Evolutionary conservation across 1,140 invertebrate species (phyloP).

Genomic region (Drosophila sulfurigaster): DNA sequence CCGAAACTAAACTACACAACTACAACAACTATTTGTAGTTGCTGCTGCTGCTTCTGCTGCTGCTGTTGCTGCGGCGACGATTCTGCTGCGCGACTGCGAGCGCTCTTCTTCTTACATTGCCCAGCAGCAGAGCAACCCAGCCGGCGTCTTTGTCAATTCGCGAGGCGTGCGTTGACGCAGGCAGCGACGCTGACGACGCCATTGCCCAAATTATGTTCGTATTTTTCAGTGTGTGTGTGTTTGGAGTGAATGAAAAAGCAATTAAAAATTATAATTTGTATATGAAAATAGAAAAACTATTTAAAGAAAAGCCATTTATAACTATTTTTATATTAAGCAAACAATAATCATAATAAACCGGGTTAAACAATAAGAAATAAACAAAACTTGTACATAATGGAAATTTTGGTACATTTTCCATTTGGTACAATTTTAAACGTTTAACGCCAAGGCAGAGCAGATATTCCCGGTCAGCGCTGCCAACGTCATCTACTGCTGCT

Average conservation of each 20-base stretch:
- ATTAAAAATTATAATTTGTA: slow-evolving; percentile 30
- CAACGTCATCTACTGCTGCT: neutral
- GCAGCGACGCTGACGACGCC: slow-evolving; percentile 44
- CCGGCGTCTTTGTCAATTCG: slow-evolving; percentile 63
- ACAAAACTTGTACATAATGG: no score
- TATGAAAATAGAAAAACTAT: slow-evolving; percentile 5
- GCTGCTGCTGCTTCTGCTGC: slow-evolving; percentile 52
- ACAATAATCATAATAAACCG: no score
- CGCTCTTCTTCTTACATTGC: slow-evolving; percentile 45
- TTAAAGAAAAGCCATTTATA: neutral
- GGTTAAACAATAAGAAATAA: no score
- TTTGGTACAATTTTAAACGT: slow-evolving; percentile 6
- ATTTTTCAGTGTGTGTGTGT: slow-evolving; percentile 23
- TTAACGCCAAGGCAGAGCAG: slow-evolving; percentile 17
- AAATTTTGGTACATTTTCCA: slow-evolving; percentile 1
- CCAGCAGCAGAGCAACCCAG: slow-evolving; percentile 42
- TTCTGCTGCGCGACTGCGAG: slow-evolving; percentile 32
- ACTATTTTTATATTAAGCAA: no score
- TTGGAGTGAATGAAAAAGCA: slow-evolving; percentile 30
- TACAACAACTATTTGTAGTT: slow-evolving; percentile 75
- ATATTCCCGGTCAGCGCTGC: slow-evolving; percentile 8
- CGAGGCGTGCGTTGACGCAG: slow-evolving; percentile 38
- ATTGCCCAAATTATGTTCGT: slow-evolving; percentile 53
- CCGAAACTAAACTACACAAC: slow-evolving; percentile 72
- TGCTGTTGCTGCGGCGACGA: slow-evolving; percentile 35